These are phyloP conservation scores for Xenopus tropicalis DNA, from an alignment of 2,113 vertebrate species.

Conservation along the genomic window UCB_Xtro_10.0 CM004449.2:42742501-42743000, in stretches of 20 bases:
- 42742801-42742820: too few relatives aligned
- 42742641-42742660: slow-evolving; percentile 73
- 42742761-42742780: background rate
- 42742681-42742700: slow-evolving; percentile 16
- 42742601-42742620: slow-evolving; percentile 83
- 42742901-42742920: background rate
- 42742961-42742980: too few relatives aligned
- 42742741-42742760: background rate
- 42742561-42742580: slow-evolving; percentile 79
- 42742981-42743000: too few relatives aligned
- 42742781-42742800: slow-evolving; percentile 4
- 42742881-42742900: background rate
- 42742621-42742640: slow-evolving; percentile 86
- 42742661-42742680: slow-evolving; percentile 14
- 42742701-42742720: slow-evolving; percentile 9
- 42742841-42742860: background rate
- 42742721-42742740: slow-evolving; percentile 9
- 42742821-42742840: background rate
- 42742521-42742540: slow-evolving; percentile 83
- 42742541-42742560: slow-evolving; percentile 75
- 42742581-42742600: slow-evolving; percentile 79
- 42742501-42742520: slow-evolving; percentile 85
- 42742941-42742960: too few relatives aligned
- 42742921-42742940: background rate
- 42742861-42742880: background rate